A percentile compares a stretch with the other conserved stretches of the same genome.
Conservation (phyloP, 2,113 vertebrate genomes). For the Procavia capensis region DNA sequence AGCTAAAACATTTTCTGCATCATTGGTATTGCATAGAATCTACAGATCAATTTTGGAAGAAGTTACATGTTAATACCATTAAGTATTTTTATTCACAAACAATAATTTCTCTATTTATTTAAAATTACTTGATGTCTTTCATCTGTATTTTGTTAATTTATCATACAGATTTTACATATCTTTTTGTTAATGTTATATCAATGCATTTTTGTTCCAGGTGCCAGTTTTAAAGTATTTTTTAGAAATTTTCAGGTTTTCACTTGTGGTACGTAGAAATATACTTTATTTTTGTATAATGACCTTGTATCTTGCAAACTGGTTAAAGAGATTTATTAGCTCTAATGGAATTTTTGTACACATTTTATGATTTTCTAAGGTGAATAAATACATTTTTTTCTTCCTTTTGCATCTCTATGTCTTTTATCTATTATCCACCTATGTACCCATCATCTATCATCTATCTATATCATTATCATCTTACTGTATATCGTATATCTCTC, state of each 20-base stretch:
- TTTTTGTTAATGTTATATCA: neutral
- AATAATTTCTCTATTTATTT: neutral
- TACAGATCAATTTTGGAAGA: neutral
- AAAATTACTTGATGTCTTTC: neutral
- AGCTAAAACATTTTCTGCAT: neutral
- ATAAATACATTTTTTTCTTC: no score
- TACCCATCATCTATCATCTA: neutral
- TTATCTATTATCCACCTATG: no score
- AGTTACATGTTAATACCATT: neutral
- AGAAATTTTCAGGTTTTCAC: neutral
- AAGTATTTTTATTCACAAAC: neutral
- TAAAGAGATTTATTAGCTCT: neutral
- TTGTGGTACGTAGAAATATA: neutral
- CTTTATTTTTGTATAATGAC: no score
- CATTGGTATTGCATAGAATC: neutral
- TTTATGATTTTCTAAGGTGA: no score
- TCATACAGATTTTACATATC: neutral
- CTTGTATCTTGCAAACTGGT: no score
- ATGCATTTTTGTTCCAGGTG: neutral
- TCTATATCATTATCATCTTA: no score
- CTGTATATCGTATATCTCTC: no score
- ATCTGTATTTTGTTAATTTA: neutral
- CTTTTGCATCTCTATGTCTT: no score
- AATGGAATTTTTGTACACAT: no score
- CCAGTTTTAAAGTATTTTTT: neutral